A percentile compares a stretch with the other conserved stretches of the same genome.
phyloP scores from a whole-genome alignment of 2,888 invertebrate genomes.

The Ecdyonurus torrentis region DNA sequence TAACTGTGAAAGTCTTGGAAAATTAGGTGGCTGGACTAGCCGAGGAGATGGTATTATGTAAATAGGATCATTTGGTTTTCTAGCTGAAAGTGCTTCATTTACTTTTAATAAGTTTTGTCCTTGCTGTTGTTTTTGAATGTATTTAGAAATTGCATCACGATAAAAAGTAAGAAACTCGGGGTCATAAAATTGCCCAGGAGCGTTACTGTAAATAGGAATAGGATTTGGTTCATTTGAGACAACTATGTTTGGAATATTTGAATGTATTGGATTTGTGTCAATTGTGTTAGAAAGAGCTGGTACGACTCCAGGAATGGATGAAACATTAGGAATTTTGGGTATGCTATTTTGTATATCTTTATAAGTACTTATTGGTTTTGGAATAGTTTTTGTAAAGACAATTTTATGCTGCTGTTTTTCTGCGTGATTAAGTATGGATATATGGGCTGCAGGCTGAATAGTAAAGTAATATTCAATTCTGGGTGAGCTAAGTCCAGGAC shows the following conservation, averaged over 20 bases:
- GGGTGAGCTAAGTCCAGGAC: constrained; percentile 19
- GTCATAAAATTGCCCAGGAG: background rate
- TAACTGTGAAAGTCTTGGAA: background rate
- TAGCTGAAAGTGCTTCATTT: background rate
- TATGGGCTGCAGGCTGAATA: background rate
- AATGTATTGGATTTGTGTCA: no score
- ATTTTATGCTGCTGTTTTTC: background rate
- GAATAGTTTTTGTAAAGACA: background rate
- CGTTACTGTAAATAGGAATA: background rate
- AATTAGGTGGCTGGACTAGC: background rate
- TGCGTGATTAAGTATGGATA: background rate
- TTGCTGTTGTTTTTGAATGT: background rate
- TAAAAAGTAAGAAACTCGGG: background rate
- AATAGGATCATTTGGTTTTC: background rate
- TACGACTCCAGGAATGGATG: background rate
- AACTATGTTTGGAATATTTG: no score
- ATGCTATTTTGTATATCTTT: background rate
- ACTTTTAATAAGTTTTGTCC: background rate
- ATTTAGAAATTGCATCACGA: background rate
- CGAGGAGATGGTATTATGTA: background rate
- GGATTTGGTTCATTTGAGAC: background rate
- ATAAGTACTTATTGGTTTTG: background rate
- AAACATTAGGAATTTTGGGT: no score
- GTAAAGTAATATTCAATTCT: background rate
- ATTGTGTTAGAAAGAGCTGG: no score